A percentile compares a stretch with the other conserved stretches of the same genome.
Conservation (phyloP, 2,888 invertebrate genomes). For the Diplolepis rosae region DNA sequence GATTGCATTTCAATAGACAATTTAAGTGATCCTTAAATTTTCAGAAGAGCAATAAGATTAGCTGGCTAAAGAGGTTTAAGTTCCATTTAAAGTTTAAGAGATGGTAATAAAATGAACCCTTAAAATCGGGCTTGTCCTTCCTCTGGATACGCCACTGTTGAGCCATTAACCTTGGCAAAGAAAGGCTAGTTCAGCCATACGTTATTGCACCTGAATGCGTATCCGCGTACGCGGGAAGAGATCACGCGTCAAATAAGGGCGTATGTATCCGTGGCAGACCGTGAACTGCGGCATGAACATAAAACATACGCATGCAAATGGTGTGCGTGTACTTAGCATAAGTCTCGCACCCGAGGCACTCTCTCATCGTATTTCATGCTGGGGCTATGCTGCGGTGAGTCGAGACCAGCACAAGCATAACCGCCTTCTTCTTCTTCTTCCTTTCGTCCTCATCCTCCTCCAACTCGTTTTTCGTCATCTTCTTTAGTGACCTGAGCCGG, state of each 20-base stretch:
- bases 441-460: slow-evolving; percentile 9
- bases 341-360: slow-evolving; percentile 70
- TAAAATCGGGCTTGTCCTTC: not conserved
- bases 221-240: slow-evolving; percentile 3
- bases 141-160: not conserved
- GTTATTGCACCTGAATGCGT: slow-evolving; percentile 6
- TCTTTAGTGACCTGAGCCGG: slow-evolving; percentile 10
- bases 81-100: not conserved
- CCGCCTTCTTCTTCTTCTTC: slow-evolving; percentile 30
- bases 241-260: slow-evolving; percentile 46
- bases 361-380: slow-evolving; percentile 72
- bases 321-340: slow-evolving; percentile 70
- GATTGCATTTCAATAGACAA: not conserved
- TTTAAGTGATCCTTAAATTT: not conserved
- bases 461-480: slow-evolving; percentile 30
- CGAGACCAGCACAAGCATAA: slow-evolving; percentile 49
- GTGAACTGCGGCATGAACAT: slow-evolving; percentile 47
- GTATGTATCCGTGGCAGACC: slow-evolving; percentile 36
- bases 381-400: slow-evolving; percentile 42
- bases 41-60: slow-evolving; percentile 9
- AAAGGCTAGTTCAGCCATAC: not conserved
- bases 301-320: slow-evolving; percentile 47
- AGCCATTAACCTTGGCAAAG: slow-evolving; percentile 13
- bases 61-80: not conserved
- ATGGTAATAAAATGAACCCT: slow-evolving; percentile 7